A percentile compares a stretch with the other conserved stretches of the same genome.
These are phyloP conservation scores for Hypsopygia costalis DNA, from an alignment of 2,888 invertebrate species.

Conservation along the genomic window DNA sequence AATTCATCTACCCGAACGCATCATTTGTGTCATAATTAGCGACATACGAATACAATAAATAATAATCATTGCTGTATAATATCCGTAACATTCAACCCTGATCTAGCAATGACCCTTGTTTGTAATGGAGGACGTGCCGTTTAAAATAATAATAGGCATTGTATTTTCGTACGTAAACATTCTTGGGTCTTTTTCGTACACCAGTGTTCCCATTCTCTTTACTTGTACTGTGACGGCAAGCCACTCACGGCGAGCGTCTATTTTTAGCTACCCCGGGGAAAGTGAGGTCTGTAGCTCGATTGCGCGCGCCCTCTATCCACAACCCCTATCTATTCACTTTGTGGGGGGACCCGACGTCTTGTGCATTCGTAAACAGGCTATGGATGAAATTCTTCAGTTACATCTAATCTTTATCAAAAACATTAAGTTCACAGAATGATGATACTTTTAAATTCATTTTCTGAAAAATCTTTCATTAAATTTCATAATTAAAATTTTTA, in stretches of 20 bases:
- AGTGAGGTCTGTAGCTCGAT: conserved; percentile 57
- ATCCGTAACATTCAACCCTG: too few species aligned
- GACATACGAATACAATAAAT: too few species aligned
- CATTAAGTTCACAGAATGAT: too few species aligned
- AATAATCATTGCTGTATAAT: too few species aligned
- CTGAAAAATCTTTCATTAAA: too few species aligned
- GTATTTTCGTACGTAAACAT: background rate
- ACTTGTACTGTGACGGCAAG: conserved; percentile 37
- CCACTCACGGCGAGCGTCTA: conserved; percentile 66
- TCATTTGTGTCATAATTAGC: too few species aligned
- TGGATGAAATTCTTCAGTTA: conserved; percentile 33
- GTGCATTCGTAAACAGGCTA: conserved; percentile 64
- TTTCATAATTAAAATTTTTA: too few species aligned
- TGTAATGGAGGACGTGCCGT: too few species aligned
- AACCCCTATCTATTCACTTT: conserved; percentile 55
- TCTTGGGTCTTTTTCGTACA: too few species aligned
- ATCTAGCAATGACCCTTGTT: too few species aligned
- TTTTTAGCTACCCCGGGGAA: conserved; percentile 72
- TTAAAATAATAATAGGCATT: background rate
- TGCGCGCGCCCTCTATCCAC: conserved; percentile 52
- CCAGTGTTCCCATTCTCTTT: conserved; percentile 13
- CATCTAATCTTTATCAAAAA: conserved; percentile 7
- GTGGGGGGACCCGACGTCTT: conserved; percentile 53
- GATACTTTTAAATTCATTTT: too few species aligned
- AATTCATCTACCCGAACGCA: conserved; percentile 4